A percentile compares a stretch with the other conserved stretches of the same genome.
These are phyloP conservation scores for Hedychridium roseum DNA, from an alignment of 2,888 invertebrate species.

Conservation along the genomic window DNA sequence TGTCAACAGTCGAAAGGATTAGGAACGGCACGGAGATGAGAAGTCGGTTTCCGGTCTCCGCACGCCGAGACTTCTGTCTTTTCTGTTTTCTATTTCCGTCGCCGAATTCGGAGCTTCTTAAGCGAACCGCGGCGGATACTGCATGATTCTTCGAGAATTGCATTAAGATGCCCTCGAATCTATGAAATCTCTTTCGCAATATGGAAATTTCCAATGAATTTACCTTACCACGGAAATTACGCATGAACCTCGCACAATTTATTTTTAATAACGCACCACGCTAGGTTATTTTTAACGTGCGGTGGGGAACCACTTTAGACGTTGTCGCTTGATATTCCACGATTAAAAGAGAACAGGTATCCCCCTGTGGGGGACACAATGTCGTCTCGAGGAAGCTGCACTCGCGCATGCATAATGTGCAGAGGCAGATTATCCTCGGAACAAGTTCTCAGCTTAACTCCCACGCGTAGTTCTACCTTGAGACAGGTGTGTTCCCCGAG, in stretches of 20 bases:
- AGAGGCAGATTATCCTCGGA: conserved; percentile 50
- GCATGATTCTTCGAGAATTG: no score
- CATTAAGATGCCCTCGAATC: no score
- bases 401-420: conserved; percentile 26
- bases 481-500: conserved; percentile 39
- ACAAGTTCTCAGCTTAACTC: conserved; percentile 51
- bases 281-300: no score
- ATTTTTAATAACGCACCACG: no score
- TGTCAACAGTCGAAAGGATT: conserved; percentile 12
- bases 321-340: no score
- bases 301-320: no score
- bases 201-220: no score
- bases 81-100: conserved; percentile 23
- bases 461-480: conserved; percentile 46
- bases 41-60: conserved; percentile 41
- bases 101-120: no score
- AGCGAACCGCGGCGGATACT: no score
- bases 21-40: conserved; percentile 29
- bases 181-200: no score
- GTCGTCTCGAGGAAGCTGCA: conserved; percentile 20
- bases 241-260: no score
- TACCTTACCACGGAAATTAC: no score
- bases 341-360: conserved; percentile 1
- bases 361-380: conserved; percentile 13
- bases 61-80: conserved; percentile 21